Percentiles rank a stretch among this genome's conserved stretches.
These are phyloP conservation scores for Phalloptychus januarius DNA, from an alignment of 2,797 vertebrate species.

Conservation along the genomic window DNA sequence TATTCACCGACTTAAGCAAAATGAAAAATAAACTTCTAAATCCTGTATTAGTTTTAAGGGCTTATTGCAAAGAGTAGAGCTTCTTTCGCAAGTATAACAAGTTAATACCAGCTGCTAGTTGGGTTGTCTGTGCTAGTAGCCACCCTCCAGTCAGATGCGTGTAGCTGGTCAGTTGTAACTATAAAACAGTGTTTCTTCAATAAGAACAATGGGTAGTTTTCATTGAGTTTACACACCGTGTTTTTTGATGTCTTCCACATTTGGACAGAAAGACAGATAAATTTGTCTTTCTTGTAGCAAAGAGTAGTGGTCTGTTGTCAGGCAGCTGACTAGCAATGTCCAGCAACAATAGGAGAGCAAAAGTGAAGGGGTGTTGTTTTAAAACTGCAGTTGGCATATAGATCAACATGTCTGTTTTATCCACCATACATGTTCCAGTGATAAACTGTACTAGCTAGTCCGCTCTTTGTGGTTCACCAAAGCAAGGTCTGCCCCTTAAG, in stretches of 20 bases:
- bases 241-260: background rate
- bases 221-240: background rate
- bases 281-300: slow-evolving; percentile 1
- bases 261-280: background rate
- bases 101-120: background rate
- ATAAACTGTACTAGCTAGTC: background rate
- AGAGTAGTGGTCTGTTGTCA: background rate
- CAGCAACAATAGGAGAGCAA: background rate
- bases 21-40: background rate
- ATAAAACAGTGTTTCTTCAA: background rate
- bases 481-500: background rate
- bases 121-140: background rate
- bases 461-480: background rate
- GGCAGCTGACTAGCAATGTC: background rate
- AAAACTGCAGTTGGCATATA: background rate
- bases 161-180: background rate
- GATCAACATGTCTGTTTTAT: background rate
- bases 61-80: background rate
- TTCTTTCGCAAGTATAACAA: background rate
- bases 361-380: background rate
- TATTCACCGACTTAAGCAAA: background rate
- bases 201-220: background rate
- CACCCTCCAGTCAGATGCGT: background rate
- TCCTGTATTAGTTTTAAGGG: background rate
- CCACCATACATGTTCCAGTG: background rate